A percentile compares a stretch with the other conserved stretches of the same genome.
phyloP scores from a whole-genome alignment of 2,888 invertebrate genomes.

The Entomobrya multifasciata region DNA sequence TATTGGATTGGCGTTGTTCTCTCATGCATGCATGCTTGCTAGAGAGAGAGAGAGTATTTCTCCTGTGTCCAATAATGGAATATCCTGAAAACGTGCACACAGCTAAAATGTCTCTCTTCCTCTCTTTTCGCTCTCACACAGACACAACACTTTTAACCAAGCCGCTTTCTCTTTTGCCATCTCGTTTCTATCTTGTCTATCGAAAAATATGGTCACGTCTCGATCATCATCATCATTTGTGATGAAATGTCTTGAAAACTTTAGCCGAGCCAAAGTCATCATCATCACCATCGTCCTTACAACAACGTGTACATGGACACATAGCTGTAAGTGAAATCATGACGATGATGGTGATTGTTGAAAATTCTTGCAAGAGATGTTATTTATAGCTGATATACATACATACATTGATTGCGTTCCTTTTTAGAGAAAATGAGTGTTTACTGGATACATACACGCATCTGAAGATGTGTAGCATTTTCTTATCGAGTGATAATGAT shows the following conservation, averaged over 20 bases:
- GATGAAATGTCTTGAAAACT: slow-evolving; percentile 30
- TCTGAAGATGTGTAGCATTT: no score
- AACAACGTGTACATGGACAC: not conserved
- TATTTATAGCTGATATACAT: slow-evolving; percentile 1
- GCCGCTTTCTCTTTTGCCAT: slow-evolving; percentile 18
- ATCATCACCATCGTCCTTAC: not conserved
- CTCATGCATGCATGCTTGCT: slow-evolving; percentile 22
- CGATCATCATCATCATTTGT: slow-evolving; percentile 39
- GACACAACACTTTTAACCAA: no score
- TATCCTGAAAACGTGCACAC: slow-evolving; percentile 33
- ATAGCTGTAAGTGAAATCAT: not conserved
- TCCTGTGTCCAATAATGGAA: slow-evolving; percentile 68
- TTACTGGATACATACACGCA: not conserved
- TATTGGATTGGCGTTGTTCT: slow-evolving; percentile 69
- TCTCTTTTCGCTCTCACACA: not conserved
- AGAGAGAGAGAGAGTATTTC: no score
- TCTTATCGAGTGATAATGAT: not conserved
- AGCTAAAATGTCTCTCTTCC: not conserved
- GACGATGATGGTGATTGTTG: not conserved
- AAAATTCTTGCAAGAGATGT: not conserved
- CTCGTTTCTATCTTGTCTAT: no score
- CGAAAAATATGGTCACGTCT: slow-evolving; percentile 47
- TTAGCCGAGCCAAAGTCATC: slow-evolving; percentile 3
- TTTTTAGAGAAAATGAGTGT: not conserved
- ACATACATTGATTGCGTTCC: no score